Percentiles rank a stretch among this genome's conserved stretches.
Conservation (phyloP, 2,888 invertebrate species). For the Andrena bucephala region DNA sequence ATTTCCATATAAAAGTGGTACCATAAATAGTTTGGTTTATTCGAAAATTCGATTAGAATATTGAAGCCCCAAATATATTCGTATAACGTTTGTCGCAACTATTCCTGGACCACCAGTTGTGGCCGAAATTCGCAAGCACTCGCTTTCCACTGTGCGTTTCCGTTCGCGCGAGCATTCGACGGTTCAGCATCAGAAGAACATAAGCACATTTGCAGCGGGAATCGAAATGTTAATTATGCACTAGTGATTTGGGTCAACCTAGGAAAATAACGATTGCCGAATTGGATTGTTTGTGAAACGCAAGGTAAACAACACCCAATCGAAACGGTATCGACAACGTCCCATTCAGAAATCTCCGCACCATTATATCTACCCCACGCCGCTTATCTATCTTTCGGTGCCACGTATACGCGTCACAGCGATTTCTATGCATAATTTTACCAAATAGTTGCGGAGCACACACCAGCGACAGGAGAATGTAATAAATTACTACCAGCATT, state of each 20-base stretch:
- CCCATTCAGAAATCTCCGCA: slow-evolving; percentile 33
- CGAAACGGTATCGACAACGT: slow-evolving; percentile 46
- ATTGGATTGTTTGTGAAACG: slow-evolving; percentile 56
- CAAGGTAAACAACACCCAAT: slow-evolving; percentile 55
- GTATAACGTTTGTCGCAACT: neutral
- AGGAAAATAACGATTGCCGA: slow-evolving; percentile 54
- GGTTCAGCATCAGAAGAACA: slow-evolving; percentile 36
- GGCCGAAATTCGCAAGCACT: slow-evolving; percentile 19
- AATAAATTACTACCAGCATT: slow-evolving; percentile 21
- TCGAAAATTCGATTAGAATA: neutral
- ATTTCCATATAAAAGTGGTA: too few relatives aligned
- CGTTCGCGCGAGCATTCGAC: neutral
- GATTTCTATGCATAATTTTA: neutral
- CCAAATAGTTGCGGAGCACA: neutral
- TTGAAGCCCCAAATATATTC: neutral
- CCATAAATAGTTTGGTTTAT: too few relatives aligned
- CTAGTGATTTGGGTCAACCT: slow-evolving; percentile 58
- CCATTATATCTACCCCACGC: slow-evolving; percentile 28
- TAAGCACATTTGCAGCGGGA: slow-evolving; percentile 66
- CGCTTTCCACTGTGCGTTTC: slow-evolving; percentile 24
- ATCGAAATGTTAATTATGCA: slow-evolving; percentile 71
- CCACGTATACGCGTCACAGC: neutral
- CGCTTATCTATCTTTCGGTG: slow-evolving; percentile 2
- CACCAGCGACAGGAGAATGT: neutral
- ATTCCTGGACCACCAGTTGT: slow-evolving; percentile 7